Base-by-base conservation (phyloP, 2,113 vertebrate species). In the Notothenia rossii region DNA sequence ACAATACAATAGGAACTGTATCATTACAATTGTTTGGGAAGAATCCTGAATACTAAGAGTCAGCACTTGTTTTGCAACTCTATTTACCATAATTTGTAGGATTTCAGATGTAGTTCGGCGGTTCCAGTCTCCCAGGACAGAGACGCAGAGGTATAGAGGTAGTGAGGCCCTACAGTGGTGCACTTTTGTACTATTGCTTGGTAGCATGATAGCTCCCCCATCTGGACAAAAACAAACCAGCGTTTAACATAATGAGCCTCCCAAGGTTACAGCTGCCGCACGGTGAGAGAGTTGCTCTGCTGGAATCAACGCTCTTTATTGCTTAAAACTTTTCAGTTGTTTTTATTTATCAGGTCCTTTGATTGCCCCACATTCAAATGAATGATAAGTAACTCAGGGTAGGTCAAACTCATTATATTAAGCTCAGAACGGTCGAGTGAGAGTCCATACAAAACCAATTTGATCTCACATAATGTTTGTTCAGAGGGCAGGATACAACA, bases 121-220 rank as follows among this genome's bases (percentile, higher is more conserved):
- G 36, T 5, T 7, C 36, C 36, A 40, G 71, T 88, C 81, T 88
- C 88, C 55, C 59, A 81, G 84, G 82, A 82, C 77, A 51, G 7
- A 77, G 69, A 69, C 50, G 72, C 79, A 79, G 73, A 79, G 61
- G 53, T 58, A 49, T 48, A 33, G 60, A 29, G 36, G 36, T 40
- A 67, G 61, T 58, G 66, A 78, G 50, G 51, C 22, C 22, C 45
- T 43, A 56, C 60, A 50, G 40, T 72, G 72, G 15, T 46, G 61
- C 81, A 69, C 56, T 62, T 0, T 25, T 72, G 29, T 46, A 14
- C n/a, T 33, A 36, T 29, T 67, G 17, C 72, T 65, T 46, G 15
- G 64, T 13, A 82, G 92, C 91, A 61, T 83, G 18, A 90, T 72
- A 91, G 93, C 91, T 79, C 90, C 92, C 90, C 90, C 93, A 90